These are phyloP conservation scores for Mormyrus lacerda DNA, from an alignment of 2,113 vertebrate genomes.

Conservation along the genomic window DNA sequence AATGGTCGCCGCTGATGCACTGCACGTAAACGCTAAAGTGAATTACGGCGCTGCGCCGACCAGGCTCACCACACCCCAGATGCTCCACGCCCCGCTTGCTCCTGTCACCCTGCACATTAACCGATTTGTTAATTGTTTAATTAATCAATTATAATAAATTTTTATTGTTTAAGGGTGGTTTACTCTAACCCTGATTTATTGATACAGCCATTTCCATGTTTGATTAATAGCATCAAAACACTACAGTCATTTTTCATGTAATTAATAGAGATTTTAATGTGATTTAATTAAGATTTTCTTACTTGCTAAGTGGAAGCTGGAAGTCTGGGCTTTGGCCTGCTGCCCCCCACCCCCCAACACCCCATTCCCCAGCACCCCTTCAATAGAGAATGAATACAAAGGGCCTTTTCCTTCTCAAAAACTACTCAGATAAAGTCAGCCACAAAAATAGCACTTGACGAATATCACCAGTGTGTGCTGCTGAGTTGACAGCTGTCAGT, in stretches of 20 bases:
- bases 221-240: background rate
- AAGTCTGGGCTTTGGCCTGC: background rate
- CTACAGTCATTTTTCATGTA: background rate
- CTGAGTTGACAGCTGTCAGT: slow-evolving; percentile 64
- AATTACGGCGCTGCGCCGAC: background rate
- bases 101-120: background rate
- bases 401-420: slow-evolving; percentile 21
- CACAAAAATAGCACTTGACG: slow-evolving; percentile 56
- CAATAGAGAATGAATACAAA: background rate
- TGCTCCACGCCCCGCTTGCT: background rate
- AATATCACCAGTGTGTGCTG: slow-evolving; percentile 50
- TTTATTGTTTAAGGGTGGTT: slow-evolving; percentile 4
- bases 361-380: background rate
- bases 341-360: too few relatives aligned
- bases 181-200: background rate
- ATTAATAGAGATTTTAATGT: background rate
- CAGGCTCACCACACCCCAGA: background rate
- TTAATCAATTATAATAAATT: background rate
- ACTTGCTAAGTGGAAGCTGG: background rate
- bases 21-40: background rate
- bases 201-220: background rate
- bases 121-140: background rate
- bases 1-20: background rate
- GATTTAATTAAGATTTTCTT: background rate
- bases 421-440: slow-evolving; percentile 50